These are phyloP conservation scores for Vollenhovia emeryi DNA, from an alignment of 1,140 invertebrate species.

Conservation along the genomic window DNA sequence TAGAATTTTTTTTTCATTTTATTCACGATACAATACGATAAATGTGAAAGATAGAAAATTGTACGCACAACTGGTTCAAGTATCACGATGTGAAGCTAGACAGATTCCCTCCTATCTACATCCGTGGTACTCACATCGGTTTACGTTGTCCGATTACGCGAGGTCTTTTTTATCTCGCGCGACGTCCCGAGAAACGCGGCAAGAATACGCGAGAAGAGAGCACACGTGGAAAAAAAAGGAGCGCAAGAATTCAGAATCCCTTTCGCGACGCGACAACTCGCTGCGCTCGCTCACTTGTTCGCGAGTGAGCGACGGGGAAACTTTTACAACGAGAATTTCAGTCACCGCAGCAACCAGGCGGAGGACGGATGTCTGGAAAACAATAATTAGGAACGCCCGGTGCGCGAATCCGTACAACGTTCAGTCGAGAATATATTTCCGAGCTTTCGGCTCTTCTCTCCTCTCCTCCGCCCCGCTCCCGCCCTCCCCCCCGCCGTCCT, in stretches of 20 bases:
- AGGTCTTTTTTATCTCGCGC: not conserved
- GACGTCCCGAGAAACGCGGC: not conserved
- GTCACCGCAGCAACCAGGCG: conserved; percentile 71
- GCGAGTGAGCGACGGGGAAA: conserved; percentile 62
- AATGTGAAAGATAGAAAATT: not conserved
- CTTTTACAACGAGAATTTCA: conserved; percentile 74
- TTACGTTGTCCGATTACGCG: not conserved
- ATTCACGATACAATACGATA: not conserved
- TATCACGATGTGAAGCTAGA: not conserved
- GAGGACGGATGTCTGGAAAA: conserved; percentile 80
- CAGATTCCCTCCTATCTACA: not conserved
- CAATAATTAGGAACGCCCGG: conserved; percentile 81
- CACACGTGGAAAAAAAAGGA: not conserved
- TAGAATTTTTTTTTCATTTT: not conserved
- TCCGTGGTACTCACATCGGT: not conserved
- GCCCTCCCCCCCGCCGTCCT: conserved; percentile 33
- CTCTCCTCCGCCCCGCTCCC: conserved; percentile 16
- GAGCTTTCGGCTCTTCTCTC: conserved; percentile 80
- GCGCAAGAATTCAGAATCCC: conserved; percentile 7
- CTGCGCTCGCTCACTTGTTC: conserved; percentile 12
- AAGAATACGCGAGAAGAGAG: conserved; percentile 11
- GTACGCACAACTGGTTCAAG: not conserved
- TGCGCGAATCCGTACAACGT: conserved; percentile 82
- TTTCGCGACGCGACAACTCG: conserved; percentile 22
- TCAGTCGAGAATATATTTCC: conserved; percentile 82